Conservation (phyloP, 1,140 invertebrate species). For the Sycophila sp. region DNA sequence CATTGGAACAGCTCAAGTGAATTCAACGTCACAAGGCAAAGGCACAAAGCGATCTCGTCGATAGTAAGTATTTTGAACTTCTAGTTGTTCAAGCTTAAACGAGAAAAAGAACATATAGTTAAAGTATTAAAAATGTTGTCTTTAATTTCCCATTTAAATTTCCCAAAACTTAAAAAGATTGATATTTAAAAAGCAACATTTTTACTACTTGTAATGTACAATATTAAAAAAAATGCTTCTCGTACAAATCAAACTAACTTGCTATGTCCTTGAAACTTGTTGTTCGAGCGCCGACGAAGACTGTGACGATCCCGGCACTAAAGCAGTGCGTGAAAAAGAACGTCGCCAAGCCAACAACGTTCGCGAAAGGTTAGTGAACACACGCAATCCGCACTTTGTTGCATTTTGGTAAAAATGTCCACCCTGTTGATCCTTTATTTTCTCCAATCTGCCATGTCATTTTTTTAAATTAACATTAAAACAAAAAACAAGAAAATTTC, state of each 20-base stretch:
- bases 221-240: slow-evolving; percentile 10
- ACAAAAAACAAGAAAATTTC: not conserved
- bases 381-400: slow-evolving; percentile 34
- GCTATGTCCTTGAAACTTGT: slow-evolving; percentile 67
- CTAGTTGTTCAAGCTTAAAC: not conserved
- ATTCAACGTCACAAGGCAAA: slow-evolving; percentile 70
- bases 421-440: not conserved
- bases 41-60: slow-evolving; percentile 77
- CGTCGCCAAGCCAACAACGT: slow-evolving; percentile 98
- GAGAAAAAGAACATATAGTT: not conserved
- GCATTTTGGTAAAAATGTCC: slow-evolving; percentile 11
- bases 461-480: not conserved
- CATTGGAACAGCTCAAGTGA: slow-evolving; percentile 68
- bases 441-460: slow-evolving; percentile 6
- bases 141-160: too few relatives aligned
- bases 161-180: not conserved
- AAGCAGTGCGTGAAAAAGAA: slow-evolving; percentile 95
- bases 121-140: not conserved
- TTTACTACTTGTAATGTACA: too few relatives aligned
- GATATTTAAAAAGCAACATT: not conserved
- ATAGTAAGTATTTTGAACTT: slow-evolving; percentile 73
- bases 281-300: slow-evolving; percentile 81
- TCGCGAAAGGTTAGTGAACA: slow-evolving; percentile 87
- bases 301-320: slow-evolving; percentile 86
- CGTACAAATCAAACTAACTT: slow-evolving; percentile 53